Evolutionary conservation across 1,140 invertebrate genomes (phyloP).

Genomic region (Pachypsylla venusta): DNA sequence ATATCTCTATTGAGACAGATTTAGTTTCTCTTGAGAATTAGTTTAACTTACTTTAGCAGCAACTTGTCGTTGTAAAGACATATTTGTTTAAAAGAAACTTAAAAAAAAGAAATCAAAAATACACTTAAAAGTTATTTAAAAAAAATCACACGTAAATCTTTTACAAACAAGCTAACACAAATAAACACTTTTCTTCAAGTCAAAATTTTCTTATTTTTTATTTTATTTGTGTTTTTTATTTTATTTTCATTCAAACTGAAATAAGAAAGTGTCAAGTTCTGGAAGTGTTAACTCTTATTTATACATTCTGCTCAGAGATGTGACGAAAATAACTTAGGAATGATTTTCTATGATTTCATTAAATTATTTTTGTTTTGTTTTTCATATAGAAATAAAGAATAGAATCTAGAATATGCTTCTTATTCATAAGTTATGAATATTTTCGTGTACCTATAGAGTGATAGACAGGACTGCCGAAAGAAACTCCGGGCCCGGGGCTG

Average conservation of each 20-base stretch:
- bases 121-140: not conserved
- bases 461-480: no score
- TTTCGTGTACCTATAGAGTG: no score
- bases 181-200: not conserved
- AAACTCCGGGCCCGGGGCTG: no score
- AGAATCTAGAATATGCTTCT: no score
- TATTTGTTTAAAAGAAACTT: slow-evolving; percentile 8
- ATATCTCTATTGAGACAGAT: no score
- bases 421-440: no score
- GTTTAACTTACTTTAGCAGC: slow-evolving; percentile 19
- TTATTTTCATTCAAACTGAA: no score
- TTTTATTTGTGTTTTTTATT: not conserved
- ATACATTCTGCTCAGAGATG: slow-evolving; percentile 1
- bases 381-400: no score
- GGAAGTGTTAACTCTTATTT: not conserved
- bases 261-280: not conserved
- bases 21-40: no score
- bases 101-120: slow-evolving; percentile 1
- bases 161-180: no score
- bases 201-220: not conserved
- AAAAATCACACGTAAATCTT: not conserved
- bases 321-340: slow-evolving; percentile 3
- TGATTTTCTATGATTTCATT: no score
- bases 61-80: slow-evolving; percentile 20
- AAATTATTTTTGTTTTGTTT: no score